Conservation (phyloP, 2,113 vertebrate genomes). For the Hypomesus transpacificus region DNA sequence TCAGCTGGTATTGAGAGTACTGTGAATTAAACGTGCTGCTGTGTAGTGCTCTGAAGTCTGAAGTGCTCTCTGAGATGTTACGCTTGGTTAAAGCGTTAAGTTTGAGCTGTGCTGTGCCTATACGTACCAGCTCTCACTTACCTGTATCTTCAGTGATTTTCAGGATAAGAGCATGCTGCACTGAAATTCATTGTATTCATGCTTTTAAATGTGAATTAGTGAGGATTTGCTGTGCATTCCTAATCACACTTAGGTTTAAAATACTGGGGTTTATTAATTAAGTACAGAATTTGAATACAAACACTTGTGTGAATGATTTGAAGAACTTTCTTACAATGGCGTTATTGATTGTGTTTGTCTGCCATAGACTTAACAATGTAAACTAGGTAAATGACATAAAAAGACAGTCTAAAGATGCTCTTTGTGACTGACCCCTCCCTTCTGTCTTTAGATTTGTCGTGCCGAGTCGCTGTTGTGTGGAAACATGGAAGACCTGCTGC, state of each 20-base stretch:
- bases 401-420: slow-evolving; percentile 19
- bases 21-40: slow-evolving; percentile 11
- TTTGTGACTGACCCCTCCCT: slow-evolving; percentile 64
- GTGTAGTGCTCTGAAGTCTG: background rate
- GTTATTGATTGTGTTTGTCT: slow-evolving; percentile 7
- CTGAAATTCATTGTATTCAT: slow-evolving; percentile 2
- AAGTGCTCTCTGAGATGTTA: slow-evolving; percentile 1
- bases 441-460: slow-evolving; percentile 73
- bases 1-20: background rate
- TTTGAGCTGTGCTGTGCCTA: slow-evolving; percentile 9
- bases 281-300: background rate
- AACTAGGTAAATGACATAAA: slow-evolving; percentile 22
- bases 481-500: slow-evolving; percentile 66
- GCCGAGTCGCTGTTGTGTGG: slow-evolving; percentile 61
- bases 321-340: background rate
- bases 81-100: slow-evolving; percentile 26
- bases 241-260: background rate
- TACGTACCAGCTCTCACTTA: slow-evolving; percentile 1
- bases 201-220: background rate
- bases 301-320: background rate
- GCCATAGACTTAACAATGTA: slow-evolving; percentile 19
- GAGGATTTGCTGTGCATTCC: slow-evolving; percentile 1
- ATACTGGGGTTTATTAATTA: slow-evolving; percentile 20
- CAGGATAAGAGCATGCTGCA: background rate
- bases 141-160: slow-evolving; percentile 5